phyloP scores from a whole-genome alignment of 2,888 invertebrate genomes.

The Ophion ellenae region DNA sequence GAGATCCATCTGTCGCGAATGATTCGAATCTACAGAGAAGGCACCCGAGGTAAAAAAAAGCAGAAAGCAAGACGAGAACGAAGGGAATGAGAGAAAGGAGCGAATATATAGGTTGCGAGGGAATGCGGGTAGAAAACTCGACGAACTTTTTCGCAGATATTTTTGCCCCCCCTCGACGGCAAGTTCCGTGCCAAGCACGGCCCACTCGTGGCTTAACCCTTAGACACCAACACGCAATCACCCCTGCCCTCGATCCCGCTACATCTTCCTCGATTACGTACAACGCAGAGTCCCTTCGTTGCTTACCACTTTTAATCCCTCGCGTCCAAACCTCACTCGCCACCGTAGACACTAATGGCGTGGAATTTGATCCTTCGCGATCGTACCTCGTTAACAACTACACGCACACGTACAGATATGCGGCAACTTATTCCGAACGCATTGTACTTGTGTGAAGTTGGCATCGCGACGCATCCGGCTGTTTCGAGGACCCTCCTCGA shows the following conservation, averaged over 20 bases:
- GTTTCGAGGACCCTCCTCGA: background rate
- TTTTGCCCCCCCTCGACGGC: conserved; percentile 60
- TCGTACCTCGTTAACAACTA: conserved; percentile 20
- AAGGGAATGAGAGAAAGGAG: background rate
- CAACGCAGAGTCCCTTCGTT: conserved; percentile 13
- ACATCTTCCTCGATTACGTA: conserved; percentile 46
- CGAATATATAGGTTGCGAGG: background rate
- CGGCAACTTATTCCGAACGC: background rate
- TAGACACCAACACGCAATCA: conserved; percentile 55
- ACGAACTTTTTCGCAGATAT: conserved; percentile 65
- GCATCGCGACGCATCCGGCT: background rate
- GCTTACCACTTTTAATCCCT: conserved; percentile 12
- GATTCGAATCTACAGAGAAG: background rate
- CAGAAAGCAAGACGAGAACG: background rate
- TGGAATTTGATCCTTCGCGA: conserved; percentile 54
- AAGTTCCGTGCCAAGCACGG: conserved; percentile 70
- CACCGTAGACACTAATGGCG: conserved; percentile 44
- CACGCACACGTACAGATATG: background rate
- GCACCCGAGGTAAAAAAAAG: background rate
- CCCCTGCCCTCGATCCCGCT: conserved; percentile 1
- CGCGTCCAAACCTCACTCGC: conserved; percentile 16
- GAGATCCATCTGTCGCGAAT: background rate
- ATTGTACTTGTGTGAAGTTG: background rate
- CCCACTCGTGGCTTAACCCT: conserved; percentile 53
- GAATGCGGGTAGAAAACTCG: conserved; percentile 51